Base-by-base conservation (phyloP, 2,797 vertebrate genomes). In the Pantherophis vulpinus region DNA sequence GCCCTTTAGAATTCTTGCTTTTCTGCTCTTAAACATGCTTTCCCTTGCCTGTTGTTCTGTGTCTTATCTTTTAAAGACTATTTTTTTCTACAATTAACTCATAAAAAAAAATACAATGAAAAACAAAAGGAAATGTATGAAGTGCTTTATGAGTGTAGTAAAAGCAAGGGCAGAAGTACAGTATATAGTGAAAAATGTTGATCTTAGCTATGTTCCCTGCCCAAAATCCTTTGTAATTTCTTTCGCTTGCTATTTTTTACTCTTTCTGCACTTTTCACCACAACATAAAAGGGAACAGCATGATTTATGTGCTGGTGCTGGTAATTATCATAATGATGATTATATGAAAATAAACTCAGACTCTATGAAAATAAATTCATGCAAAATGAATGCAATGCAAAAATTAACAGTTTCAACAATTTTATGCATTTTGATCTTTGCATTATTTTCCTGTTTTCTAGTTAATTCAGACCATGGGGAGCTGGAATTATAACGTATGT, bases 401-500 rank as follows among this genome's bases (percentile, higher is more conserved):
- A 83, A 83, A 47, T 47, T 47, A 83, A 83, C 10, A 79, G 20
- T 79, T 79, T 20, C 25, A 86, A 32, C n/a, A 37, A 37, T 70
- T 29, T 55, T 47, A 29, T 23, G 32, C 90, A 66, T 25, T 51
- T 54, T 87, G 14, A 23, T 20, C 1, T 42, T 88, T 29, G 29
- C 32, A 47, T 56, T 51, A 42, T 94, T 96, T 95, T 95, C 51
- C 91, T 97, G 93, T 97, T 97, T 98, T 98, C 86, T 98, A 99
- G 99, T 98, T 99, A 54, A 99, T 99, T 94, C 96, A 98, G 86
- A 99, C 98, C 2, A 98, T 99, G 94, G 97, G 98, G 94, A 98
- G 98, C 97, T 99, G 99, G 99, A 98, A 97, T 94, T 98, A 98
- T 25, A 96, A 97, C 0, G 98, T 99, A n/a, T 97, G 97, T 93